A percentile compares a stretch with the other conserved stretches of the same genome.
These are phyloP conservation scores for Ictalurus punctatus DNA, from an alignment of 2,113 vertebrate genomes.

Conservation along the genomic window DNA sequence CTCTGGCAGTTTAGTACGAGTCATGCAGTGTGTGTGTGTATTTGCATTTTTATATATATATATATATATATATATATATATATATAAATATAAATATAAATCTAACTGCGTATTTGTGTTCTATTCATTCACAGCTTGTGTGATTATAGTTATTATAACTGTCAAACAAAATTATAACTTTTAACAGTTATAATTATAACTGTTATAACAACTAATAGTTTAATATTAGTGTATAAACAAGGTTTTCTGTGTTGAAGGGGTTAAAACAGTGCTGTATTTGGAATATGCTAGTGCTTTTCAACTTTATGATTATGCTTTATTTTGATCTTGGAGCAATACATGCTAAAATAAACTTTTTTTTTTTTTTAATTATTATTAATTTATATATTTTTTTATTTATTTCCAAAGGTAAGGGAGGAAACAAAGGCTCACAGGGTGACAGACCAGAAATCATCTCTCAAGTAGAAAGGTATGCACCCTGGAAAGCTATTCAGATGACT, in stretches of 20 bases:
- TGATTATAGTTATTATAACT: background rate
- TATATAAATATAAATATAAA: no score
- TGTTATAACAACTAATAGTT: background rate
- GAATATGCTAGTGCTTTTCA: background rate
- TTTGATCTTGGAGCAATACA: background rate
- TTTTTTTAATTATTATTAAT: no score
- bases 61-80: no score
- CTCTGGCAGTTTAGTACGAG: background rate
- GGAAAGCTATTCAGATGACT: background rate
- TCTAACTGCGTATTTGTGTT: background rate
- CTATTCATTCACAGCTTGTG: background rate
- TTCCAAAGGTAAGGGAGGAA: conserved; percentile 46
- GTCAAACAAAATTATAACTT: no score
- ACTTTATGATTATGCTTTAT: background rate
- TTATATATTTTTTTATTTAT: no score
- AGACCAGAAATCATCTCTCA: conserved; percentile 42
- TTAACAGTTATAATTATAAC: no score
- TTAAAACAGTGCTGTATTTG: background rate
- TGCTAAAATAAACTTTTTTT: background rate
- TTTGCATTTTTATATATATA: no score
- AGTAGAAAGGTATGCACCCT: conserved; percentile 39
- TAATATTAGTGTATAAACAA: background rate
- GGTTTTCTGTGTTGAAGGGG: background rate
- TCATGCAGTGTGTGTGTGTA: background rate
- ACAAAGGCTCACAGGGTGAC: conserved; percentile 39